Conservation (phyloP, 2,113 vertebrate genomes). For the Emydocephalus ijimae region DNA sequence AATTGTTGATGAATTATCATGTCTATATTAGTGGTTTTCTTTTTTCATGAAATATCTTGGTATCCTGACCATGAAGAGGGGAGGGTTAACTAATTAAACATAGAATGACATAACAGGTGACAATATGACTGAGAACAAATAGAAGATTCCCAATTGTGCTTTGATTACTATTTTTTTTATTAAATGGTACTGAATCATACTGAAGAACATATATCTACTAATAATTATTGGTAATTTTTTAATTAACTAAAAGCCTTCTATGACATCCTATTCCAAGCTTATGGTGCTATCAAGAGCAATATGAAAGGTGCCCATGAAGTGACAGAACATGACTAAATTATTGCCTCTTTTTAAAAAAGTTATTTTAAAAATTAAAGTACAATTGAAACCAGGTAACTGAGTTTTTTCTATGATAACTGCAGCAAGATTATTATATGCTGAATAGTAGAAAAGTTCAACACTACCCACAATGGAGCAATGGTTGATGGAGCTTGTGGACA, state of each 20-base stretch:
- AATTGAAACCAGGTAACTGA: background rate
- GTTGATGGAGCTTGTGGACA: background rate
- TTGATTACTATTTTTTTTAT: background rate
- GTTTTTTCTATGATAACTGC: background rate
- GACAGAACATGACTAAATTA: background rate
- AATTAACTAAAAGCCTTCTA: background rate
- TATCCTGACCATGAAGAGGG: background rate
- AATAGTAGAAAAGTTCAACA: background rate
- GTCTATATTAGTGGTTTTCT: background rate
- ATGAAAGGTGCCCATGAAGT: background rate
- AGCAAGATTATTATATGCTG: background rate
- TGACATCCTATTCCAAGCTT: background rate
- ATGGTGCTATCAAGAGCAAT: background rate
- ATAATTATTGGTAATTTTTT: background rate
- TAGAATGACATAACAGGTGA: background rate
- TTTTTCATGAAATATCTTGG: background rate
- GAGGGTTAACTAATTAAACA: background rate
- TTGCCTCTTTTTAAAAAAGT: too few relatives aligned
- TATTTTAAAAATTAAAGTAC: background rate
- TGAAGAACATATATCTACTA: background rate
- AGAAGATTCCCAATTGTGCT: background rate
- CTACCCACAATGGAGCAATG: background rate
- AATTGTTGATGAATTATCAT: background rate
- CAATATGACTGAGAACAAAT: background rate
- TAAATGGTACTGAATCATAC: background rate